phyloP scores from a whole-genome alignment of 2,888 invertebrate species.

The Dyspetes luteomarginatus region DNA sequence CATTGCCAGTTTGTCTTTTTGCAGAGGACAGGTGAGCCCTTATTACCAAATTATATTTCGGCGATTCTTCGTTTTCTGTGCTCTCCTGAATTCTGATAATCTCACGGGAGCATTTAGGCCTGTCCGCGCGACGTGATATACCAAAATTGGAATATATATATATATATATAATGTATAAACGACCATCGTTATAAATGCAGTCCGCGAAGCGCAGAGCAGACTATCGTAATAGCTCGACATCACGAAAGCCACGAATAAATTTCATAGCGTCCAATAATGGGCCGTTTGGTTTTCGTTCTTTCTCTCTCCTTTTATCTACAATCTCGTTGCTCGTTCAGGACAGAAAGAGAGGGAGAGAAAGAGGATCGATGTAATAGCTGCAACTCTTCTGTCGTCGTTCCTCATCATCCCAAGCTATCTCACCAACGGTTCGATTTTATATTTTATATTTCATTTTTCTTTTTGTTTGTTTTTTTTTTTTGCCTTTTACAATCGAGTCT shows the following conservation, averaged over 20 bases:
- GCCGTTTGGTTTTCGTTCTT: slow-evolving; percentile 56
- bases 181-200: slow-evolving; percentile 52
- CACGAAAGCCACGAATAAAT: slow-evolving; percentile 68
- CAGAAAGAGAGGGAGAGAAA: background rate
- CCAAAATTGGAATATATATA: background rate
- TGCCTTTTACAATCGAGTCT: too few relatives aligned
- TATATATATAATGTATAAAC: slow-evolving; percentile 25
- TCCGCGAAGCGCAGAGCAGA: slow-evolving; percentile 49
- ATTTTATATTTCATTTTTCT: too few relatives aligned
- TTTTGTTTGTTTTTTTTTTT: too few relatives aligned
- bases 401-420: slow-evolving; percentile 1
- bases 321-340: slow-evolving; percentile 38
- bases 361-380: slow-evolving; percentile 40
- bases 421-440: slow-evolving; percentile 29
- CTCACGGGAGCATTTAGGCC: slow-evolving; percentile 51
- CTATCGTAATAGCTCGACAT: slow-evolving; percentile 63
- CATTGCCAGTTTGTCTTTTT: slow-evolving; percentile 54
- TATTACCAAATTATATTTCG: slow-evolving; percentile 40
- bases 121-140: slow-evolving; percentile 50
- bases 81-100: slow-evolving; percentile 56
- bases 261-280: slow-evolving; percentile 63
- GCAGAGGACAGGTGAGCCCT: slow-evolving; percentile 24
- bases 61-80: slow-evolving; percentile 34
- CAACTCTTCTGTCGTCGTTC: slow-evolving; percentile 9
- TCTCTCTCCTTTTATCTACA: slow-evolving; percentile 10